These are phyloP conservation scores for Pollimyrus isidori DNA, from an alignment of 2,113 vertebrate genomes.

Conservation along the genomic window DNA sequence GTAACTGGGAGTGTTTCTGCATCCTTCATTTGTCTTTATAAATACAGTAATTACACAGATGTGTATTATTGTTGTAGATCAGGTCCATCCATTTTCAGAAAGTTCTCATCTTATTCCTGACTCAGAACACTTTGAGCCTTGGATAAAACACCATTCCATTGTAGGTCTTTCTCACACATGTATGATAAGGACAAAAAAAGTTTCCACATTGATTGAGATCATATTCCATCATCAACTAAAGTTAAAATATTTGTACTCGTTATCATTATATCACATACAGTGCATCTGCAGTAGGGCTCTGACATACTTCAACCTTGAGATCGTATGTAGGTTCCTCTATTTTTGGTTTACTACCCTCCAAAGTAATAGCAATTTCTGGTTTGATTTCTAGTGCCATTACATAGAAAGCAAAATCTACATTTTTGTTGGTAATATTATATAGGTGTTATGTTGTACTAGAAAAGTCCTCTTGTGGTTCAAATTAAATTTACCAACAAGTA, in stretches of 20 bases:
- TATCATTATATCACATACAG: neutral
- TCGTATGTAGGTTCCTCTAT: conserved; percentile 29
- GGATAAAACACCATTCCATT: neutral
- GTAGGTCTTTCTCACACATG: neutral
- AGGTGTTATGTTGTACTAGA: neutral
- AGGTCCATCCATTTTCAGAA: neutral
- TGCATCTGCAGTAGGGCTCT: neutral
- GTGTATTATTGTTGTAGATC: neutral
- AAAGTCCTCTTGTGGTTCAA: neutral
- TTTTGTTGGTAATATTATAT: neutral
- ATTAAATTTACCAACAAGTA: neutral
- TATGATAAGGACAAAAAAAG: neutral
- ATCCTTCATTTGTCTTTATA: neutral
- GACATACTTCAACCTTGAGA: conserved; percentile 26
- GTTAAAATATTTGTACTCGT: neutral
- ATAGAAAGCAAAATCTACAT: neutral
- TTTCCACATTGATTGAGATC: neutral
- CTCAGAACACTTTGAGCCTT: neutral
- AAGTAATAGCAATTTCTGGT: conserved; percentile 27
- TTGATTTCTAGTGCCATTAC: neutral
- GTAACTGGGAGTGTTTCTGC: neutral
- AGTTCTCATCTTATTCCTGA: neutral
- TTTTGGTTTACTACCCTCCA: conserved; percentile 35
- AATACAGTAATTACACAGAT: neutral
- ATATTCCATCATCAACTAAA: neutral